Evolutionary conservation across 1,140 invertebrate species (phyloP), one percentile per base, ranked within the genome.

Genomic region (Drosophila pachea): DNA sequence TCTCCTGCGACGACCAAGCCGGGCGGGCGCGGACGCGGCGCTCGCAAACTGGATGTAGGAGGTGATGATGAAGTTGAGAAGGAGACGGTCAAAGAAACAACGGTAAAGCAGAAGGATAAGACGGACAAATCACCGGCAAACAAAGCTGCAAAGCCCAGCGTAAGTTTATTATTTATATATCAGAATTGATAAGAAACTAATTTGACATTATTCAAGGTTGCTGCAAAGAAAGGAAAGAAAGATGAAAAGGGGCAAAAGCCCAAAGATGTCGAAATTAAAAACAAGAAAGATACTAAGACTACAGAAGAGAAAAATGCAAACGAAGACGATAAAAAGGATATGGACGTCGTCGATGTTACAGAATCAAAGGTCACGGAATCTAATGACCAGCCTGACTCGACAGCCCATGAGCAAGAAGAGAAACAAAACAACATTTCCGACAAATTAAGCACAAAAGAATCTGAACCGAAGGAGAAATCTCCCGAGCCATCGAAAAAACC

Each of bases 31-130:
- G 87, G 73, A 9, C 81, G 87, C 11, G 76, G 88, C 22, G 87
- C 87, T n/a, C 79, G 87, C 6, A 88, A 88, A 67, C 45, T 88
- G 43, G 83, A 88, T 38, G 63, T 83, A 22, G 69, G 75, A 5
- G 68, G 53, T 2, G 81, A 76, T 12, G 64, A 64, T 7, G 66
- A 69, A 45, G 47, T 60, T 9, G 71, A 71, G 8, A 42, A 53
- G 11, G 71, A 87, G 60, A 49, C 73, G 12, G 70, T 64, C 32
- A 77, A 83, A 63, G 29, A 36, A 9, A 67, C 70, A 33, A 36
- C 66, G 65, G 52, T 50, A 11, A 56, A 43, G 29, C 12, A 48
- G 42, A 48, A 60, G 32, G 48, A 36, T 29, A 9, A 50, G 29
- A 31, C 49, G 11, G 42, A 32, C 9, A 29, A 40, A 14, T 47